phyloP scores from a whole-genome alignment of 2,888 invertebrate species.

The Allygus modestus region DNA sequence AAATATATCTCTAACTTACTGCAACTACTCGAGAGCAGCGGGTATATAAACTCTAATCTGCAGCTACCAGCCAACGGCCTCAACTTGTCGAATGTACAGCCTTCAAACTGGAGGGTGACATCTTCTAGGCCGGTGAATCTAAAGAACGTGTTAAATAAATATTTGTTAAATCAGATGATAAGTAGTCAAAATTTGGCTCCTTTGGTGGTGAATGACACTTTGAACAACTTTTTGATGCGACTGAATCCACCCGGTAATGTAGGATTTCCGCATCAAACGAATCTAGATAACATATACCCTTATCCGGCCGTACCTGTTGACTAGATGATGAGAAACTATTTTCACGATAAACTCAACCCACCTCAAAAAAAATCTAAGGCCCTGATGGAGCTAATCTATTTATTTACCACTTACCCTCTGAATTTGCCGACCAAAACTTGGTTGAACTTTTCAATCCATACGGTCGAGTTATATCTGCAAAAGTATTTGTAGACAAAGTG shows the following conservation, averaged over 20 bases:
- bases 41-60: neutral
- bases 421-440: constrained; percentile 98
- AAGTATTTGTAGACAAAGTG: constrained; percentile 99
- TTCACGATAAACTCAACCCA: constrained; percentile 71
- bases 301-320: neutral
- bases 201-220: neutral
- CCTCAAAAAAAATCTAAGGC: constrained; percentile 94
- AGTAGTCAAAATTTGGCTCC: neutral
- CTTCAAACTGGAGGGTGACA: neutral
- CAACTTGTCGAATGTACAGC: neutral
- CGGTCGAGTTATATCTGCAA: constrained; percentile 98
- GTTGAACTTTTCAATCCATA: constrained; percentile 98
- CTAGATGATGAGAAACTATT: neutral
- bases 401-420: constrained; percentile 99
- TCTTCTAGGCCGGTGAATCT: neutral
- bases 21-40: neutral
- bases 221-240: neutral
- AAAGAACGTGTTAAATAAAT: neutral
- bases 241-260: neutral
- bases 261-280: neutral
- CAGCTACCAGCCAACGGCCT: neutral
- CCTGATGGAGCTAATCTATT: constrained; percentile 99
- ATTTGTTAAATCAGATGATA: neutral
- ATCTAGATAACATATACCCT: neutral
- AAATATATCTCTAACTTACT: too few relatives aligned